Evolutionary conservation across 92 coral and sea anemone species (phyloP), one percentile per base, ranked within the genome.

Genomic region (Palythoa heliodiscus): DNA sequence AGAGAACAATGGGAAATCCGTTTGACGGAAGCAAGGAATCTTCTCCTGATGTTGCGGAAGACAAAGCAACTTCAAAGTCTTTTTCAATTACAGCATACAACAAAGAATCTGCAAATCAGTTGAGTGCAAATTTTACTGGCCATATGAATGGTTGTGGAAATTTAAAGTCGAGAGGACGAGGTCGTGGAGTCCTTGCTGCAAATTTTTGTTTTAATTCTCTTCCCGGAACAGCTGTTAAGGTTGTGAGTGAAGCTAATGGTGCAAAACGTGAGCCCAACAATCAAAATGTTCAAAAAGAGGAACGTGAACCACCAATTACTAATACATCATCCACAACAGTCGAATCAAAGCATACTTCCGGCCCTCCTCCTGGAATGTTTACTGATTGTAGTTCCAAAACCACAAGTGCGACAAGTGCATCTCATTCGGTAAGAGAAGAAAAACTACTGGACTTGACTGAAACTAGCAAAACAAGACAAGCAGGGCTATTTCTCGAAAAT

Each of bases 121-220:
- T 58, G 8, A 50, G 11, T 38, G 2, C n/a, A n/a, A 35, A 37
- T 66, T 52, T 25, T 2, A 58, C 64, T 16, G 71, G n/a, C 9
- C 16, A 8, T 6, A 2, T 25, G 3, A 20, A 11, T 77, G 52
- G 70, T 10, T 9, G 2, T 8, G 17, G 17, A 11, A 1, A n/a
- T 22, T 2, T 40, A 11, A 78, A 40, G 19, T 20, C 73, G 19
- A 60, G 12, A 20, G 84, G 84, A 7, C 84, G 84, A 43, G 84
- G 84, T 80, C 84, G 74, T 17, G 84, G 84, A 0, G 0, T 15
- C 40, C 1, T 80, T 66, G 84, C 84, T 66, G 84, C 61, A 64
- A 40, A 23, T 1, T 80, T 79, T 37, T 8, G 16, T 6, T 43
- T 43, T 11, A 12, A 16, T 22, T 20, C 61, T 11, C 2, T 22